Percentiles rank a stretch among this genome's conserved stretches.
These are phyloP conservation scores for Halisarca cf. caerulea DNA, from an alignment of 37 sponge, comb jelly and placozoan species.

Conservation along the genomic window DNA sequence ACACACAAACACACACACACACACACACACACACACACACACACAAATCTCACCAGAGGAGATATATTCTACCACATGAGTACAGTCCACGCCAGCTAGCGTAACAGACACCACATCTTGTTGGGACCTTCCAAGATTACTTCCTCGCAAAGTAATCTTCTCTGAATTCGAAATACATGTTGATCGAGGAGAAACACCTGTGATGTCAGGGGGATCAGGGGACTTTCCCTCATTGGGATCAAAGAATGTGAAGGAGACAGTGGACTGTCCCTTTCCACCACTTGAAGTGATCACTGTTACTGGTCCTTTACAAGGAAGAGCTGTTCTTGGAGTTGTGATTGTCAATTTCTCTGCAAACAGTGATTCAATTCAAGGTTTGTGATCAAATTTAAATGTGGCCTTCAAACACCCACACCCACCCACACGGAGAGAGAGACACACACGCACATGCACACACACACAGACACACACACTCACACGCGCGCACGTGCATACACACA, in stretches of 20 bases:
- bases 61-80: conserved; percentile 67
- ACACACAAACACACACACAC: no score
- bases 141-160: conserved; percentile 72
- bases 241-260: conserved; percentile 57
- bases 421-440: no score
- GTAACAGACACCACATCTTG: conserved; percentile 66
- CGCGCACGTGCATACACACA: background rate
- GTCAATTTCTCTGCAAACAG: conserved; percentile 59
- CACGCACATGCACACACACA: background rate
- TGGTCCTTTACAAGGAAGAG: conserved; percentile 60
- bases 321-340: conserved; percentile 47
- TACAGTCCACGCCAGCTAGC: conserved; percentile 85
- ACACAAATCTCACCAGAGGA: conserved; percentile 59
- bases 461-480: background rate
- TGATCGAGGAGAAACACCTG: conserved; percentile 75
- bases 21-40: no score
- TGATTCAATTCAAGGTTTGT: no score
- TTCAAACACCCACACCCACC: no score
- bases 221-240: conserved; percentile 12
- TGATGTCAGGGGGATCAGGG: conserved; percentile 54
- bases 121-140: conserved; percentile 56
- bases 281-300: conserved; percentile 72
- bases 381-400: no score
- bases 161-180: conserved; percentile 54
- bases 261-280: conserved; percentile 80